Evolutionary conservation across 2,113 vertebrate genomes (phyloP).

Genomic region (Antennarius striatus): DNA sequence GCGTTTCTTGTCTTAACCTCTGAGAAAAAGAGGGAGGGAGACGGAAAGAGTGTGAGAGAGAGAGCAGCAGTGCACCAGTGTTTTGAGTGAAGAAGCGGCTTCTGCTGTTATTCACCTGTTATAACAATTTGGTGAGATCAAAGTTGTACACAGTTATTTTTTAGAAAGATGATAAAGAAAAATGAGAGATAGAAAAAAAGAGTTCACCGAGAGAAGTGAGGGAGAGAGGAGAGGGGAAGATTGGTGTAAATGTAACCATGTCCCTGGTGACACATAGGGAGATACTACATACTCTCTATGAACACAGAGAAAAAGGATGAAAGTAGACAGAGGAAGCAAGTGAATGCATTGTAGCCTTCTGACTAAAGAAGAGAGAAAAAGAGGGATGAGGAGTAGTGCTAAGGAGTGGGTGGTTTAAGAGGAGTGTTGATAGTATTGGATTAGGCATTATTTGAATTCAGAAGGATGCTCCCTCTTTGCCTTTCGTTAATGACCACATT

Average conservation of each 20-base stretch:
- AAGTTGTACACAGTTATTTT: conserved; percentile 68
- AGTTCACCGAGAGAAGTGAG: conserved; percentile 27
- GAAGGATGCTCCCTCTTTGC: conserved; percentile 51
- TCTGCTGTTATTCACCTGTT: conserved; percentile 32
- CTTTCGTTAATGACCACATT: conserved; percentile 63
- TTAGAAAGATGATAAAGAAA: conserved; percentile 59
- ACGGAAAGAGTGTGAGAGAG: too few species aligned
- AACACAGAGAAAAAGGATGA: conserved; percentile 39
- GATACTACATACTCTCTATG: conserved; percentile 54
- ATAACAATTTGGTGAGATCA: conserved; percentile 49
- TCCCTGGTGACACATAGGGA: conserved; percentile 67
- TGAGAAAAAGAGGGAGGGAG: too few species aligned
- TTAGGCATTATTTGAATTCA: conserved; percentile 70
- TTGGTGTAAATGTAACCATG: conserved; percentile 53
- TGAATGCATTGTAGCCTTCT: conserved; percentile 37
- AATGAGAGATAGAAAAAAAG: conserved; percentile 37
- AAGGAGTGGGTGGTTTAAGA: conserved; percentile 36
- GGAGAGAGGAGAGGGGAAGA: conserved; percentile 16
- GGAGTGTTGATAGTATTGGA: conserved; percentile 56
- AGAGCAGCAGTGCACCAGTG: conserved; percentile 41
- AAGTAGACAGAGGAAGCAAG: conserved; percentile 49
- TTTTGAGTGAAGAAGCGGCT: conserved; percentile 33
- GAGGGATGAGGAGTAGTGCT: conserved; percentile 30
- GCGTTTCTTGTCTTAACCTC: conserved; percentile 12
- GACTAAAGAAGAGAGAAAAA: conserved; percentile 26